A percentile compares a stretch with the other conserved stretches of the same genome.
Evolutionary conservation across 2,797 vertebrate species (phyloP).

Genomic region (Enteromius treurensis): DNA sequence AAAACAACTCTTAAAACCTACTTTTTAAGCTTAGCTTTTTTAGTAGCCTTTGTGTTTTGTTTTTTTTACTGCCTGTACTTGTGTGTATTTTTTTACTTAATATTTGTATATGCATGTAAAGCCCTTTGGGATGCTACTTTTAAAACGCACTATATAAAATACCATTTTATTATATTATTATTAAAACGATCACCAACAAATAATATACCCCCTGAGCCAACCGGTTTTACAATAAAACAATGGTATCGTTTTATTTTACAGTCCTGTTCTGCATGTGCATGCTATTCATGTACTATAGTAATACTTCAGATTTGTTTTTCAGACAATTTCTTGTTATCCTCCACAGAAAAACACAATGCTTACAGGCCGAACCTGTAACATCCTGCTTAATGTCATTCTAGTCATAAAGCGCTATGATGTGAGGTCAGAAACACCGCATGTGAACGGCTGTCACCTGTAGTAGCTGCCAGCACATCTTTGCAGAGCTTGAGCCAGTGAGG

Average conservation of each 20-base stretch:
- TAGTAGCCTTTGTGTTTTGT: too few relatives aligned
- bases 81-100: too few relatives aligned
- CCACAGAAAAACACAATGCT: background rate
- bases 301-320: too few relatives aligned
- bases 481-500: conserved; percentile 98
- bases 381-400: background rate
- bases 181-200: too few relatives aligned
- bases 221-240: background rate
- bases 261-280: background rate
- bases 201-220: too few relatives aligned
- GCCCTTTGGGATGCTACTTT: too few relatives aligned
- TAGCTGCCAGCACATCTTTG: conserved; percentile 97
- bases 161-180: too few relatives aligned
- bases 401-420: background rate
- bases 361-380: background rate
- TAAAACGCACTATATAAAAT: too few relatives aligned
- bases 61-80: too few relatives aligned
- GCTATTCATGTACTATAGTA: background rate
- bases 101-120: too few relatives aligned
- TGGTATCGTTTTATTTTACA: background rate
- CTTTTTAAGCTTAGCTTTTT: too few relatives aligned
- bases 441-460: conserved; percentile 79
- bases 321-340: background rate
- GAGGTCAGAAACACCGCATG: background rate
- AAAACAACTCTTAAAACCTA: too few relatives aligned